Percentiles rank a stretch among this genome's conserved stretches.
These are phyloP conservation scores for Sminthurides aquaticus DNA, from an alignment of 2,888 invertebrate species.

Conservation along the genomic window DNA sequence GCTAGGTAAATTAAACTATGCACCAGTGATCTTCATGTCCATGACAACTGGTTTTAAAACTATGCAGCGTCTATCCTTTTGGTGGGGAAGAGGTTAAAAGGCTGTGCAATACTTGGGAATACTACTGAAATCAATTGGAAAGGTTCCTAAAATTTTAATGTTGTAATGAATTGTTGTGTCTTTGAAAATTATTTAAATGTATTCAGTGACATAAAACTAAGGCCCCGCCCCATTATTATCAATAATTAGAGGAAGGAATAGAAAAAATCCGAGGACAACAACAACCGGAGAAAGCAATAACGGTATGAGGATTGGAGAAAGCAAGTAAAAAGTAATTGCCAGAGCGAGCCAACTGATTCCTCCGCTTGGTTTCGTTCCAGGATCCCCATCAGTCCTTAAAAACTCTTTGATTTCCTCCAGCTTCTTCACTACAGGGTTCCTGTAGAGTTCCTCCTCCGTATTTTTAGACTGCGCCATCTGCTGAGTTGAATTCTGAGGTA, in stretches of 20 bases:
- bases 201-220: no score
- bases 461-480: background rate
- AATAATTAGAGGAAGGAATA: conserved; percentile 9
- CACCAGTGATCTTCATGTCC: no score
- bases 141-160: no score
- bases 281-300: conserved; percentile 14
- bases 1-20: no score
- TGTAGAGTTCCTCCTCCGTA: background rate
- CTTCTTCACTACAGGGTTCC: background rate
- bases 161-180: no score
- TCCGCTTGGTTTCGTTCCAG: background rate
- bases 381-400: conserved; percentile 11
- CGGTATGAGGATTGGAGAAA: conserved; percentile 15
- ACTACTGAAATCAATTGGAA: no score
- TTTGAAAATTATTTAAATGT: no score
- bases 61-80: no score
- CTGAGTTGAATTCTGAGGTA: background rate
- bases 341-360: conserved; percentile 17
- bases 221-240: background rate
- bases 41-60: no score
- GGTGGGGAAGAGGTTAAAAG: no score
- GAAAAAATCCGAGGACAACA: conserved; percentile 1
- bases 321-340: background rate
- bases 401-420: conserved; percentile 1
- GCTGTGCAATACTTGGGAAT: no score